Base-by-base conservation (phyloP, 1,140 invertebrate genomes). In the Zaprionus inermis region DNA sequence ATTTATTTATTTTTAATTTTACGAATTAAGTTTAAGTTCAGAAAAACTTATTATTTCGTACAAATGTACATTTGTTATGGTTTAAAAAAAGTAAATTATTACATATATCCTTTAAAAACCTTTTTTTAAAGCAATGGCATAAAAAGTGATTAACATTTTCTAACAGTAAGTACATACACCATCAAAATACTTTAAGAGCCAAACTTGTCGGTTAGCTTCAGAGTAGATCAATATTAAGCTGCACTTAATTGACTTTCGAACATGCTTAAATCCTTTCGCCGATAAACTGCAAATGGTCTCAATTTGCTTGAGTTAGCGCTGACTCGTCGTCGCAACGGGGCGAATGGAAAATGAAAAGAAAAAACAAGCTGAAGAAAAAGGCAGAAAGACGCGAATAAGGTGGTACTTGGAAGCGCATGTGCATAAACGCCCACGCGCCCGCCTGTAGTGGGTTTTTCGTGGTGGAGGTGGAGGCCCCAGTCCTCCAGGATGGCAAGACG, bases 341-440 rank as follows among this genome's bases (percentile, higher is more conserved):
- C 57, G 20, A 18, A 28, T 55, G 61, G 18, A 44, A 64, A 44
- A 32, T 11, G 14, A 59, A 61, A 54, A 54, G 22, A 61, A 16
- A 56, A 54, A 70, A 57, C n/a, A 28, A 51, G 10, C 11, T 44
- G 36, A 34, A 64, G 54, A 24, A 71, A 44, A 63, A 22, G 16
- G 20, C 56, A 49, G 60, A 58, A 54, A 49, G 49, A 68, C 24
- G 54, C 36, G 63, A 34, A 49, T 46, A 16, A 22, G 32, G 38
- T 46, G 55, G 64, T 57, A 54, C 32, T 55, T 71, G 52, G 36
- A 71, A 89, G 83, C 83, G 83, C 83, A 88, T 88, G 83, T 83
- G 83, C 83, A 89, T 84, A 83, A 75, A 65, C 81, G 81, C 77
- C 81, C 80, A 84, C 65, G 76, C 12, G 68, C 54, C 65, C 67